Conservation (phyloP, 37 sponge, comb jelly and placozoan species). For the Halichondria panicea region DNA sequence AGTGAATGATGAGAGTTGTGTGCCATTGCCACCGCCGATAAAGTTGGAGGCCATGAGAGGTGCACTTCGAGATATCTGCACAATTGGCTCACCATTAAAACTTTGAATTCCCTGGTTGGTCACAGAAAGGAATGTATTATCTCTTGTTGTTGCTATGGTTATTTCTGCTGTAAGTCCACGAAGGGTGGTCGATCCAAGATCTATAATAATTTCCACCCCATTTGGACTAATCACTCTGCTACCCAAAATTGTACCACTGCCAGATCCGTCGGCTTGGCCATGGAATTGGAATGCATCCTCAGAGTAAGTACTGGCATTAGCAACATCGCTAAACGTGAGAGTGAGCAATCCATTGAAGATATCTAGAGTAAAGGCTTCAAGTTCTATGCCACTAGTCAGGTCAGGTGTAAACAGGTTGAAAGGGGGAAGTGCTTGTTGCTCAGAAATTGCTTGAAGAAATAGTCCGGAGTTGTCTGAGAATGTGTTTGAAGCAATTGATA, state of each 20-base stretch:
- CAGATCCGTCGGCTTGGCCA: no score
- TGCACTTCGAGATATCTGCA: slow-evolving; percentile 52
- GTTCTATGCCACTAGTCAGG: slow-evolving; percentile 19
- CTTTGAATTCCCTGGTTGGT: slow-evolving; percentile 8
- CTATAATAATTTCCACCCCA: slow-evolving; percentile 26
- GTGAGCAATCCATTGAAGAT: slow-evolving; percentile 68
- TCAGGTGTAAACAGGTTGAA: slow-evolving; percentile 52
- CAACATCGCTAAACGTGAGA: slow-evolving; percentile 84
- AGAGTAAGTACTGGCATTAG: slow-evolving; percentile 51
- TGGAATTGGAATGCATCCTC: not conserved
- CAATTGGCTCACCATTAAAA: slow-evolving; percentile 36
- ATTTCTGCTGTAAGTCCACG: slow-evolving; percentile 11
- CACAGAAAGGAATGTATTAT: slow-evolving; percentile 56
- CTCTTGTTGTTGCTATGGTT: slow-evolving; percentile 48
- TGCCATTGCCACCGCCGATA: slow-evolving; percentile 70
- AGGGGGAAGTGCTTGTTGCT: slow-evolving; percentile 21
- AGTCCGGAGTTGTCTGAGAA: slow-evolving; percentile 65
- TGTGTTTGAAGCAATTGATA: slow-evolving; percentile 41
- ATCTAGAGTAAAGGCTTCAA: slow-evolving; percentile 62
- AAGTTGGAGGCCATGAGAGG: slow-evolving; percentile 61
- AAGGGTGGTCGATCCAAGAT: slow-evolving; percentile 25
- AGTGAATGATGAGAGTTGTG: slow-evolving; percentile 56
- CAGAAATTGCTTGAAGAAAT: slow-evolving; percentile 6
- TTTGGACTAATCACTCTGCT: not conserved
- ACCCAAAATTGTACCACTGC: not conserved